Percentiles rank a stretch among this genome's conserved stretches.
phyloP scores from a whole-genome alignment of 2,113 vertebrate species.

The Anolis carolinensis region DNA sequence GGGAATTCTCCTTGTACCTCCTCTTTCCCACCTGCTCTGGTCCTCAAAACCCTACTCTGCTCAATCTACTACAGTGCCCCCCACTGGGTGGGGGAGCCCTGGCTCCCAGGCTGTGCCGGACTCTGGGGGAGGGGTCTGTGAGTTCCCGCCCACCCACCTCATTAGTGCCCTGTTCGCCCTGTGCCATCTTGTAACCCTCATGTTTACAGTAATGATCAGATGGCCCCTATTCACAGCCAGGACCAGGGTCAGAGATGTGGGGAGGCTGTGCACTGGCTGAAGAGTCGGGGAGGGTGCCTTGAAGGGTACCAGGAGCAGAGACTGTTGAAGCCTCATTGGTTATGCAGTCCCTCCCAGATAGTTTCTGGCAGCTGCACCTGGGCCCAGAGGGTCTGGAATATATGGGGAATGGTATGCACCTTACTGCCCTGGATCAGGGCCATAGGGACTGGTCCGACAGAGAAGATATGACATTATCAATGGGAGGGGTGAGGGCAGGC shows the following conservation, averaged over 20 bases:
- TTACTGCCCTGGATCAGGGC: constrained; percentile 38
- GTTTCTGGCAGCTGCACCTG: constrained; percentile 31
- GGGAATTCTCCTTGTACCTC: constrained; percentile 18
- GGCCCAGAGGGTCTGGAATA: constrained; percentile 13
- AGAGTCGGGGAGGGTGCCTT: background rate
- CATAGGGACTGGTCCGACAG: constrained; percentile 10
- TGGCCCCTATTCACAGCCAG: constrained; percentile 51
- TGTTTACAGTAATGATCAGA: constrained; percentile 67
- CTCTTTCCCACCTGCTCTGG: constrained; percentile 16
- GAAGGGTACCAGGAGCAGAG: background rate
- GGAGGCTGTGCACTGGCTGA: constrained; percentile 6
- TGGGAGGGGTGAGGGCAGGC: background rate
- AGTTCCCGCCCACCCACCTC: constrained; percentile 24
- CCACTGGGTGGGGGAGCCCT: constrained; percentile 68
- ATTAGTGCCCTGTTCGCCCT: constrained; percentile 33
- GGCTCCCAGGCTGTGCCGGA: constrained; percentile 58
- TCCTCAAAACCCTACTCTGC: constrained; percentile 56
- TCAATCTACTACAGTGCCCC: constrained; percentile 61
- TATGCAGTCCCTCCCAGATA: background rate
- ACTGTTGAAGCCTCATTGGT: background rate
- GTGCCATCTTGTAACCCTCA: constrained; percentile 62
- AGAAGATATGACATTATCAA: background rate
- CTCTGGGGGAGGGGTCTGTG: constrained; percentile 16
- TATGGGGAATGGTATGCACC: constrained; percentile 7
- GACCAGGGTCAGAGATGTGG: constrained; percentile 38